A percentile compares a stretch with the other conserved stretches of the same genome.
These are phyloP conservation scores for Pseudococcus jackbeardsleyi DNA, from an alignment of 2,888 invertebrate species.

Conservation along the genomic window DNA sequence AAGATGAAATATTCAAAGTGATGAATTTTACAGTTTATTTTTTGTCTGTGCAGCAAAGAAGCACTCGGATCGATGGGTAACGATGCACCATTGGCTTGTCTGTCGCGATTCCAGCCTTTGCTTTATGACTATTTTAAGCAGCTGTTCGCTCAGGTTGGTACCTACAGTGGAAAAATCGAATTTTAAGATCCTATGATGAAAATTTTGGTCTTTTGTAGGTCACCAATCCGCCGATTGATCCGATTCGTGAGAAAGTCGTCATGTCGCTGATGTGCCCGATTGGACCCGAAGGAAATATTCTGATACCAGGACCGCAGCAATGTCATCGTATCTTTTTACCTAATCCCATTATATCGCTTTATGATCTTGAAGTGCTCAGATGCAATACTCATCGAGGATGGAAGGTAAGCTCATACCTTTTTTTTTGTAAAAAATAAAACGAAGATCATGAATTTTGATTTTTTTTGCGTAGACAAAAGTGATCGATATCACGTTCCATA, in stretches of 20 bases:
- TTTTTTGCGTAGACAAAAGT: conserved; percentile 75
- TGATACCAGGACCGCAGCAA: conserved; percentile 89
- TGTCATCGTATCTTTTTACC: conserved; percentile 91
- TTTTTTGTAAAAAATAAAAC: neutral
- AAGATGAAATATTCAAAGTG: neutral
- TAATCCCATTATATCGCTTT: conserved; percentile 93
- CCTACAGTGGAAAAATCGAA: too few species aligned
- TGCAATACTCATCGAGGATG: conserved; percentile 87
- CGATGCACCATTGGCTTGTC: conserved; percentile 96
- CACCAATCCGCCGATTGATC: conserved; percentile 99
- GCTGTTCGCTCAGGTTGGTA: conserved; percentile 90
- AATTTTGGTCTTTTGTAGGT: conserved; percentile 72
- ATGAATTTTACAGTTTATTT: neutral
- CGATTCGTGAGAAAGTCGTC: conserved; percentile 98
- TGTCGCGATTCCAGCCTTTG: conserved; percentile 94
- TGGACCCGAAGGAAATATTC: conserved; percentile 95
- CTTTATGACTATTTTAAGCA: conserved; percentile 99
- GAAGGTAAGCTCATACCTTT: conserved; percentile 73
- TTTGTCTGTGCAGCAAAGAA: conserved; percentile 83
- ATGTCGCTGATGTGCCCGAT: conserved; percentile 98
- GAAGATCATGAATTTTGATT: too few species aligned
- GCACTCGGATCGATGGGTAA: conserved; percentile 99
- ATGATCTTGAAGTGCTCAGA: conserved; percentile 90
- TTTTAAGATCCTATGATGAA: too few species aligned
- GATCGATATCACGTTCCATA: conserved; percentile 90